These are phyloP conservation scores for Pseudomyrmex concolor DNA, from an alignment of 1,140 invertebrate species.

Conservation along the genomic window DNA sequence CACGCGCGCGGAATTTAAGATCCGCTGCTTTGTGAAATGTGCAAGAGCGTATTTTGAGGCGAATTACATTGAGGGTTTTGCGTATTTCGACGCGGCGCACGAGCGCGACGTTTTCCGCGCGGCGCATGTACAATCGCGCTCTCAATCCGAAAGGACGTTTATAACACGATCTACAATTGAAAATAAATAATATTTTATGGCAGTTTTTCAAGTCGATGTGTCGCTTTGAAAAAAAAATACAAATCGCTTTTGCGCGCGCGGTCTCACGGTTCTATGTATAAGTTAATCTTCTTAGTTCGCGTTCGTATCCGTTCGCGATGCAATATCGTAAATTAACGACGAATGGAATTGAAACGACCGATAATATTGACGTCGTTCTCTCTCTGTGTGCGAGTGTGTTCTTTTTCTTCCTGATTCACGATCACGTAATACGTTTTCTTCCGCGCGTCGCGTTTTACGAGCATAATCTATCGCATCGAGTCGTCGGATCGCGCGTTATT, in stretches of 20 bases:
- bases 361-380: no score
- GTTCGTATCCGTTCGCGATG: no score
- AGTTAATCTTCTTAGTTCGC: no score
- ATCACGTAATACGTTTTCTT: slow-evolving; percentile 11
- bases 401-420: not conserved
- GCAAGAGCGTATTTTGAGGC: slow-evolving; percentile 40
- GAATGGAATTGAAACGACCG: no score
- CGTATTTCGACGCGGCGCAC: not conserved
- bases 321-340: no score
- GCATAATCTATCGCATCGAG: slow-evolving; percentile 41
- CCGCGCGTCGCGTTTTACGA: slow-evolving; percentile 27
- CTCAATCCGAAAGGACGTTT: not conserved
- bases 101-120: not conserved
- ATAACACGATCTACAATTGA: slow-evolving; percentile 10
- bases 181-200: slow-evolving; percentile 18
- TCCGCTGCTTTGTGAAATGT: not conserved
- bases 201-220: not conserved
- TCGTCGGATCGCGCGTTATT: slow-evolving; percentile 16
- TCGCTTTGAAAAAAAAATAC: no score
- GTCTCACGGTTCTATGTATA: no score
- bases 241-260: no score
- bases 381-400: no score
- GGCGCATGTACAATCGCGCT: not conserved
- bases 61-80: slow-evolving; percentile 38
- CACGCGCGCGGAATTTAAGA: slow-evolving; percentile 4